phyloP scores from a whole-genome alignment of 1,140 invertebrate species.

The Brachionus asplanchnoidis region DNA sequence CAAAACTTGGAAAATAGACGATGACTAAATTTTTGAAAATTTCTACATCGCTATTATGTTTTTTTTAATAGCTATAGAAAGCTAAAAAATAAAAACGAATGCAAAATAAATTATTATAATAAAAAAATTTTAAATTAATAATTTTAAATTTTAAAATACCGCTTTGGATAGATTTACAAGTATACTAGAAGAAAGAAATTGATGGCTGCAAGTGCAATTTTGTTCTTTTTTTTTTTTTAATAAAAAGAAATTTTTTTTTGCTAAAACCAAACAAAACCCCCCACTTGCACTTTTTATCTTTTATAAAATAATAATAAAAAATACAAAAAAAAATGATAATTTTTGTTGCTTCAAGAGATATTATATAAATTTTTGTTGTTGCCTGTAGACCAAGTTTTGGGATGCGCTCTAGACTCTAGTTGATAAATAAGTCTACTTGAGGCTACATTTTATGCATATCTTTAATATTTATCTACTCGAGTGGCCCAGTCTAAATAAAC shows the following conservation, averaged over 20 bases:
- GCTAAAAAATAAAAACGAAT: neutral
- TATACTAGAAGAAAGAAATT: neutral
- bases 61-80: neutral
- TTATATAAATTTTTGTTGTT: neutral
- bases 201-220: neutral
- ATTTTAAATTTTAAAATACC: neutral
- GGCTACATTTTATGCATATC: neutral
- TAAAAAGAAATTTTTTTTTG: neutral
- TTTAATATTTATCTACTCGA: neutral
- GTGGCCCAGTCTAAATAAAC: neutral
- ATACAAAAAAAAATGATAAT: neutral
- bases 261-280: neutral
- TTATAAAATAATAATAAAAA: neutral
- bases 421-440: neutral
- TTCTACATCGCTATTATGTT: neutral
- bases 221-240: neutral
- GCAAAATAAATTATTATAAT: slow-evolving; percentile 7
- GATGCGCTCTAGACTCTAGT: neutral
- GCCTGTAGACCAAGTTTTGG: neutral
- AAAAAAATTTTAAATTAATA: neutral
- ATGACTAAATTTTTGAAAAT: neutral
- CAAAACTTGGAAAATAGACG: neutral
- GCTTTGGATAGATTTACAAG: neutral
- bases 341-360: neutral
- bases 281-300: neutral